Conservation (phyloP, 2,113 vertebrate genomes). For the Caloenas nicobarica region DNA sequence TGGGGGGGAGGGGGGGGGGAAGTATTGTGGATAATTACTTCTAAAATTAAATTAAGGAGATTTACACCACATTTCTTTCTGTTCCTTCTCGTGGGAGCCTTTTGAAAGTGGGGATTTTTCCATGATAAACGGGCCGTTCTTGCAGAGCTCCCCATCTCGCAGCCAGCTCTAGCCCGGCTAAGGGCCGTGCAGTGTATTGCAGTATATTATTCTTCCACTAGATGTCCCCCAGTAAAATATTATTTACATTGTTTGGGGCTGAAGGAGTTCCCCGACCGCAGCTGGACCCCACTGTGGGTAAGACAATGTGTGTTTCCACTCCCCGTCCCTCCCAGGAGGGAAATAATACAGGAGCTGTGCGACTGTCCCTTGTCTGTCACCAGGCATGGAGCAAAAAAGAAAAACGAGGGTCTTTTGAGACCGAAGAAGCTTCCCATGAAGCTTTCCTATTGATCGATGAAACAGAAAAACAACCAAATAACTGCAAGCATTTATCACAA, state of each 20-base stretch:
- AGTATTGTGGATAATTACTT: neutral
- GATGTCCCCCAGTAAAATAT: constrained; percentile 52
- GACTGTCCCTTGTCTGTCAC: neutral
- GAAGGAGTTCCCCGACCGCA: neutral
- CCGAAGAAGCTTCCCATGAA: neutral
- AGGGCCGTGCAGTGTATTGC: neutral
- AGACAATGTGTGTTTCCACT: neutral
- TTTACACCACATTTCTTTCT: neutral
- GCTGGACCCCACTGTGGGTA: accelerated
- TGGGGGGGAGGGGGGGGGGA: neutral
- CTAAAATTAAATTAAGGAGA: neutral
- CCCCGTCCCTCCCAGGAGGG: neutral
- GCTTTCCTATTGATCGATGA: neutral
- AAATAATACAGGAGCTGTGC: neutral
- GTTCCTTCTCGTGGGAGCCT: neutral
- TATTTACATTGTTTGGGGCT: neutral
- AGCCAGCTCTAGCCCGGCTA: neutral
- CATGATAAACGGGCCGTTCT: neutral
- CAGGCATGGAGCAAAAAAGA: accelerated
- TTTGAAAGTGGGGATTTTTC: neutral
- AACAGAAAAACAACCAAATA: neutral
- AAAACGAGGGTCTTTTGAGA: neutral
- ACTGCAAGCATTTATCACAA: neutral
- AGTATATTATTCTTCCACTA: constrained; percentile 44
- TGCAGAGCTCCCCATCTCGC: neutral